Evolutionary conservation across 2,797 vertebrate genomes (phyloP).

Genomic region (Hippopotamyrus pictus): DNA sequence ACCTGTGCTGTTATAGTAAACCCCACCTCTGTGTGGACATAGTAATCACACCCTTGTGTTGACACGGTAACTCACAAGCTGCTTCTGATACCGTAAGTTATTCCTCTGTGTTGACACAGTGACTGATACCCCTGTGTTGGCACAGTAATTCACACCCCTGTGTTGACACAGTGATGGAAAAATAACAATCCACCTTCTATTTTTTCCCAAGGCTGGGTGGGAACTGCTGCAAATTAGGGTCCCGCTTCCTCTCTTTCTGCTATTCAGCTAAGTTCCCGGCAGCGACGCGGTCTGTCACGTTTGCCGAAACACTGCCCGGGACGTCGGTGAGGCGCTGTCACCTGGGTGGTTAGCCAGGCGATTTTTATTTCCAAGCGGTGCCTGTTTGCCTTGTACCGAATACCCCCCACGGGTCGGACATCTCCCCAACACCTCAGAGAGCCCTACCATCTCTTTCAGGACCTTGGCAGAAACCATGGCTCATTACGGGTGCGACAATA

Average conservation of each 20-base stretch:
- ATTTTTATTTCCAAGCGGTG: conserved; percentile 36
- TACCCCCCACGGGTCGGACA: conserved; percentile 15
- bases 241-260: conserved; percentile 8
- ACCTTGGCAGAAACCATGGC: conserved; percentile 28
- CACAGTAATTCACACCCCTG: background rate
- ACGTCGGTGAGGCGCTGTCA: conserved; percentile 23
- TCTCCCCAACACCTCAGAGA: background rate
- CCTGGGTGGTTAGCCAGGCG: conserved; percentile 32
- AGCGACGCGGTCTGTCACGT: conserved; percentile 1
- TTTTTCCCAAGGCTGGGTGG: background rate
- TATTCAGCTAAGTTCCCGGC: conserved; percentile 11
- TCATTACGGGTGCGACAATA: background rate
- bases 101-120: background rate
- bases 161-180: conserved; percentile 1
- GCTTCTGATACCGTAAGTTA: background rate
- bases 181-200: background rate
- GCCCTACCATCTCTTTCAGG: conserved; percentile 19
- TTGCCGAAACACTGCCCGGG: conserved; percentile 22
- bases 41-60: background rate
- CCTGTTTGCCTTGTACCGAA: conserved; percentile 25
- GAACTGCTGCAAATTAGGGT: conserved; percentile 10
- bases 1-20: background rate
- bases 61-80: background rate
- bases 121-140: background rate
- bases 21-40: background rate